Base-by-base conservation (phyloP, 35 echinoderm and acorn worm species). In the Apostichopus japonicus region DNA sequence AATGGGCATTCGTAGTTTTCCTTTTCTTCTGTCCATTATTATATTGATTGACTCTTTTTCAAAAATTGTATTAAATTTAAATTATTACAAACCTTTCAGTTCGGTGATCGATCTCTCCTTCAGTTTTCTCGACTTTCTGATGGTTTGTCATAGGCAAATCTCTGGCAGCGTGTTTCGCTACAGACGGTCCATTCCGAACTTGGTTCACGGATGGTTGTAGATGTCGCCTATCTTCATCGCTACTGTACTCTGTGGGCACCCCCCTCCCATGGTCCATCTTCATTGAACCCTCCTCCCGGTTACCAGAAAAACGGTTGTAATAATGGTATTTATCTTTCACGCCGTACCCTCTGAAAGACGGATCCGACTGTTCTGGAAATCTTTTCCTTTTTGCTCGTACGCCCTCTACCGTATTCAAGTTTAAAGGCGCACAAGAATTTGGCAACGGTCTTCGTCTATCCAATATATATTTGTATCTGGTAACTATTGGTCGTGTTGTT, bases 291-390 rank as follows among this genome's bases (percentile, higher is more conserved):
- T 23, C 22, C 11, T 75, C 71, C 6, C 71, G 16, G 44, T 82
- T 82, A 16, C 15, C 79, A 33, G 4, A 8, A 44, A 44, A 44
- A 14, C 6, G 16, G 11, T 73, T 71, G 86, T 89, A 89, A 72
- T 89, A 89, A 24, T 89, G 86, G 86, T 89, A 89, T 23, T 67
- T 89, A 63, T 89, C 86, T 6, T 89, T 72, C 11, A 89, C 27
- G 8, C 86, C 9, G 61, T 65, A 89, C 7, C 86, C 86, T 33
- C 86, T 57, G 61, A 89, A 89, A 6, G 86, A 89, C n/a, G 86
- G 86, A 23, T 89, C 86, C 33, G n/a, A 19, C 22, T 75, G 71
- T 3, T 23, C 71, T 24, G 71, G 71, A 23, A 21, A 75, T 75
- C 71, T 14, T 75, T 21, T 75, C 22, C 71, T 75, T 23, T 75